phyloP scores from a whole-genome alignment of 2,113 vertebrate genomes.

The Coreoperca whiteheadi region DNA sequence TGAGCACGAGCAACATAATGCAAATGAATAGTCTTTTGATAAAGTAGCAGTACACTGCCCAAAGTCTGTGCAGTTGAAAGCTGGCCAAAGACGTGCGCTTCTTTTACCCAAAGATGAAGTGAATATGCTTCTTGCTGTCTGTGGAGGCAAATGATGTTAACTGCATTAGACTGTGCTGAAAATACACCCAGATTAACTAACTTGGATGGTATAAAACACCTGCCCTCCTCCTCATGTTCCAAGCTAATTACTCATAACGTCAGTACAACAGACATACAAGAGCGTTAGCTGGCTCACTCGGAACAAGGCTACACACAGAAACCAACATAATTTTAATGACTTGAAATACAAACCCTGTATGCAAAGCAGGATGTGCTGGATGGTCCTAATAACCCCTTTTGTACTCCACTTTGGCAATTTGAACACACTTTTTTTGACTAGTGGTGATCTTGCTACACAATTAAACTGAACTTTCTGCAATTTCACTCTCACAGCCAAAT shows the following conservation, averaged over 20 bases:
- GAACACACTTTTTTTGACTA: neutral
- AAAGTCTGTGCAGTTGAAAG: conserved; percentile 36
- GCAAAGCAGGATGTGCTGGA: conserved; percentile 10
- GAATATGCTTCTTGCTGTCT: conserved; percentile 4
- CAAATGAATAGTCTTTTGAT: conserved; percentile 49
- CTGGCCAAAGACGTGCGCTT: conserved; percentile 5
- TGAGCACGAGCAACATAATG: conserved; percentile 48
- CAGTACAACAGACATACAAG: conserved; percentile 20
- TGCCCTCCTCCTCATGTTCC: conserved; percentile 53
- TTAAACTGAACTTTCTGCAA: neutral
- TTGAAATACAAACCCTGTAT: conserved; percentile 39
- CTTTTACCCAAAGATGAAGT: conserved; percentile 42
- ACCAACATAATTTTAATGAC: conserved; percentile 29
- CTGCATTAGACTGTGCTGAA: conserved; percentile 30
- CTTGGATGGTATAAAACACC: conserved; percentile 32
- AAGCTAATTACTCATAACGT: conserved; percentile 56
- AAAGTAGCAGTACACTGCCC: conserved; percentile 8
- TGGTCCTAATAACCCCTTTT: conserved; percentile 9
- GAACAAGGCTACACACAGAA: conserved; percentile 1
- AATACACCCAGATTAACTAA: conserved; percentile 55
- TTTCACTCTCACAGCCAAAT: neutral
- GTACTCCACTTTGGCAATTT: neutral
- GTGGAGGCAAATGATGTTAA: conserved; percentile 44
- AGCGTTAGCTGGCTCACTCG: neutral
- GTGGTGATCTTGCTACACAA: conserved; percentile 1